Evolutionary conservation across 2,113 vertebrate genomes (phyloP), one percentile per base, ranked within the genome.

Genomic region (Ciconia maguari): DNA sequence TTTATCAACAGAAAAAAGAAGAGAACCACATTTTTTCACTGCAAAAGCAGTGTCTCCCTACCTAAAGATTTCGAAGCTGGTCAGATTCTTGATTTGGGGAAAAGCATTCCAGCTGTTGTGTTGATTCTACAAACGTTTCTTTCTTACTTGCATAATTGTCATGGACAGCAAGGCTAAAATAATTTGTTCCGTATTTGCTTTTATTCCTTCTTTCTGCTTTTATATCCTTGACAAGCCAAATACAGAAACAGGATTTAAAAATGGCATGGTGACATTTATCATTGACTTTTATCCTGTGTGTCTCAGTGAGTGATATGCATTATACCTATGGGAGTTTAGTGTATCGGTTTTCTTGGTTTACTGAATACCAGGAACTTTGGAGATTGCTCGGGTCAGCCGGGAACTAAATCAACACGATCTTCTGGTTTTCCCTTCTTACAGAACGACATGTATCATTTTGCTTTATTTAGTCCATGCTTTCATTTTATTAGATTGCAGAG

Each of bases 381-480:
- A 64, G 46, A 64, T 52, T 48, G 46, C 78, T 91, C 42, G 64
- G 84, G 66, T 85, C 78, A 83, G 46, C 55, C 58, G 55, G 48
- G 62, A 95, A 19, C 52, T 87, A n/a, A 87, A 68, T 71, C 69
- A 71, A n/a, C 19, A 19, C 27, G 10, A 80, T 88, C 77, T 72
- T 93, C 70, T 96, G 66, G 21, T 80, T 94, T 87, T 87, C 34
- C 68, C 51, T 83, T 87, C 81, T 80, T 75, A 38, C 29, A 1
- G 1, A 85, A 27, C 5, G 4, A 41, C n/a, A 72, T 80, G 54
- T 77, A 77, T 93, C 6, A 83, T 86, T 95, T 91, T 1, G 1
- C 75, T 95, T 93, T 93, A 94, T 94, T 89, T 94, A 91, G 55
- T 64, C 75, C 87, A 18, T 44, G 30, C 71, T 94, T 95, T 88